phyloP scores from a whole-genome alignment of 2,888 invertebrate species.

The Monochamus alternatus region DNA sequence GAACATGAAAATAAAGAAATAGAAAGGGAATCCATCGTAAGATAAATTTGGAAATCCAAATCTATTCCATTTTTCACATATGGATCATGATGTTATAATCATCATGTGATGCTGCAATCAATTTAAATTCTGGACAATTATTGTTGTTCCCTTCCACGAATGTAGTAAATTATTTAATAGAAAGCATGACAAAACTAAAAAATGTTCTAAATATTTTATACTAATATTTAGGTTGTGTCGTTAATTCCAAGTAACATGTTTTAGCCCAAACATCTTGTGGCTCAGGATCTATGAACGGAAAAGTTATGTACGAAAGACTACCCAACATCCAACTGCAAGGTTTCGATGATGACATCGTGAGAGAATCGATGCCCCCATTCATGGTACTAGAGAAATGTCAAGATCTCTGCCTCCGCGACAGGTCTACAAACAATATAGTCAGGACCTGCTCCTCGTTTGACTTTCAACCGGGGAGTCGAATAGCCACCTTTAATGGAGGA shows the following conservation, averaged over 20 bases:
- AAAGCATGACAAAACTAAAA: too few relatives aligned
- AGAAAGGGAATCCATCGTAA: too few relatives aligned
- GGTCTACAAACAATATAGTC: slow-evolving; percentile 86
- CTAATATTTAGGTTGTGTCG: too few relatives aligned
- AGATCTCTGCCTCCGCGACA: slow-evolving; percentile 83
- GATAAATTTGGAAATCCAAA: too few relatives aligned
- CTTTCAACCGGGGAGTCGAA: slow-evolving; percentile 90
- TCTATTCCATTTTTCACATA: too few relatives aligned
- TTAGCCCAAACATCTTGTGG: slow-evolving; percentile 93
- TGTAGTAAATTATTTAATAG: too few relatives aligned
- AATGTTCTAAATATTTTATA: too few relatives aligned
- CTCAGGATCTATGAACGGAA: slow-evolving; percentile 83
- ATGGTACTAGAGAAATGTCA: slow-evolving; percentile 92
- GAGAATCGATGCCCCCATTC: slow-evolving; percentile 89
- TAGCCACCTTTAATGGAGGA: slow-evolving; percentile 85
- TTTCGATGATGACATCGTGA: slow-evolving; percentile 90
- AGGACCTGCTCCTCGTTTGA: slow-evolving; percentile 91
- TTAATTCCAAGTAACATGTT: slow-evolving; percentile 49
- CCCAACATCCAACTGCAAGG: slow-evolving; percentile 93
- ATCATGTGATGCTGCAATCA: too few relatives aligned
- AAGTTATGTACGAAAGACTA: slow-evolving; percentile 90
- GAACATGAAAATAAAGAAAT: too few relatives aligned
- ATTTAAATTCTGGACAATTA: too few relatives aligned
- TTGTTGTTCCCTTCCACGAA: too few relatives aligned
- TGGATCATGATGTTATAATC: too few relatives aligned